Percentiles rank a stretch among this genome's conserved stretches.
Conservation (phyloP, 2,888 invertebrate genomes). For the Carterocephalus palaemon region DNA sequence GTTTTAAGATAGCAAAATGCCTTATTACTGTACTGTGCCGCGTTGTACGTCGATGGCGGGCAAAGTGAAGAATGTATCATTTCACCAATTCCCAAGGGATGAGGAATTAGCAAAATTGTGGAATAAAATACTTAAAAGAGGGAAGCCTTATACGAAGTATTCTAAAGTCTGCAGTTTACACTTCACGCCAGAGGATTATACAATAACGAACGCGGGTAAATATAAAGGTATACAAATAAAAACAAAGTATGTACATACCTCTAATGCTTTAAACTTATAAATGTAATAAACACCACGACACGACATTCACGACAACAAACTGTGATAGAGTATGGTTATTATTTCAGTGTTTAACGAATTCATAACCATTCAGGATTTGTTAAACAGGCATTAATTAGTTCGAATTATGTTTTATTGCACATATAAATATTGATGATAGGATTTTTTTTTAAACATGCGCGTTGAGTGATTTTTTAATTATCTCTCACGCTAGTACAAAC, state of each 20-base stretch:
- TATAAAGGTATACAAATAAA: slow-evolving; percentile 57
- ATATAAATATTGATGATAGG: too few species aligned
- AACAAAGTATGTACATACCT: background rate
- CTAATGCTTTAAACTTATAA: too few species aligned
- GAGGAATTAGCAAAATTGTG: slow-evolving; percentile 65
- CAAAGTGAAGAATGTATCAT: slow-evolving; percentile 71
- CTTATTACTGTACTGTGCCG: slow-evolving; percentile 75
- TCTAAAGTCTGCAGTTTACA: slow-evolving; percentile 75
- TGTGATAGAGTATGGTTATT: too few species aligned
- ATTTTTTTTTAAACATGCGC: too few species aligned
- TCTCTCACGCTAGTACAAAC: too few species aligned
- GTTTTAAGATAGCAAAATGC: slow-evolving; percentile 56
- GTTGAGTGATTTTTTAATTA: too few species aligned
- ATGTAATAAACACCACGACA: slow-evolving; percentile 11
- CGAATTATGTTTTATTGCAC: too few species aligned
- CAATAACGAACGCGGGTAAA: slow-evolving; percentile 66
- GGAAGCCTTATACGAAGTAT: slow-evolving; percentile 73
- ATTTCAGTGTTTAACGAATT: too few species aligned
- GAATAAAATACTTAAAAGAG: slow-evolving; percentile 69
- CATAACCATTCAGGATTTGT: too few species aligned
- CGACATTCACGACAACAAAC: too few species aligned
- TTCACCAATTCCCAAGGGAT: slow-evolving; percentile 71
- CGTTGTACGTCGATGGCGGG: slow-evolving; percentile 75
- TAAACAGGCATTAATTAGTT: too few species aligned
- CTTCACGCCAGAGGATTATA: slow-evolving; percentile 68